Evolutionary conservation across 1,140 invertebrate genomes (phyloP).

Genomic region (Monochamus saltuarius): DNA sequence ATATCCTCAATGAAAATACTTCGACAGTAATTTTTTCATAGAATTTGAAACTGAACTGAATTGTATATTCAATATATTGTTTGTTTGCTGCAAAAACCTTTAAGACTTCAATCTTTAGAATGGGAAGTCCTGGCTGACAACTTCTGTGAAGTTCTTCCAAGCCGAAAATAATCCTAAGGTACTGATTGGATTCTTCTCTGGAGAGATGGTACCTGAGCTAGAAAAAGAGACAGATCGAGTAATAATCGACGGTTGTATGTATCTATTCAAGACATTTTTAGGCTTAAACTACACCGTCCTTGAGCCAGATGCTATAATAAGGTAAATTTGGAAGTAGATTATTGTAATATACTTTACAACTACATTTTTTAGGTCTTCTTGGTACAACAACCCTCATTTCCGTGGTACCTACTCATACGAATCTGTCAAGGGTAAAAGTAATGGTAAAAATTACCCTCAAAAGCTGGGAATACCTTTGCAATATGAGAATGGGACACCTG

Average conservation of each 20-base stretch:
- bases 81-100: too few species aligned
- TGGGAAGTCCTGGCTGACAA: slow-evolving; percentile 4
- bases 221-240: slow-evolving; percentile 55
- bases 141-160: slow-evolving; percentile 8
- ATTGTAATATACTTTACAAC: not conserved
- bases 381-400: slow-evolving; percentile 67
- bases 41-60: too few species aligned
- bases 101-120: too few species aligned
- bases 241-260: slow-evolving; percentile 52
- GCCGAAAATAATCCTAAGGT: slow-evolving; percentile 51
- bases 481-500: slow-evolving; percentile 38
- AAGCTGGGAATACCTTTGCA: slow-evolving; percentile 59
- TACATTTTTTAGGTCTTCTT: slow-evolving; percentile 59
- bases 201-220: slow-evolving; percentile 54
- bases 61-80: too few species aligned
- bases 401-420: slow-evolving; percentile 71
- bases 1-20: not conserved
- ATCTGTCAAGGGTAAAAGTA: slow-evolving; percentile 60
- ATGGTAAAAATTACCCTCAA: slow-evolving; percentile 42
- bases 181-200: slow-evolving; percentile 59
- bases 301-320: slow-evolving; percentile 50
- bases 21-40: too few species aligned
- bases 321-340: slow-evolving; percentile 27
- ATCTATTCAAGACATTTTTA: slow-evolving; percentile 53
- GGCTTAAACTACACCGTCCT: slow-evolving; percentile 55